Conservation (phyloP, 2,113 vertebrate genomes). For the Rhynchomys soricoides region DNA sequence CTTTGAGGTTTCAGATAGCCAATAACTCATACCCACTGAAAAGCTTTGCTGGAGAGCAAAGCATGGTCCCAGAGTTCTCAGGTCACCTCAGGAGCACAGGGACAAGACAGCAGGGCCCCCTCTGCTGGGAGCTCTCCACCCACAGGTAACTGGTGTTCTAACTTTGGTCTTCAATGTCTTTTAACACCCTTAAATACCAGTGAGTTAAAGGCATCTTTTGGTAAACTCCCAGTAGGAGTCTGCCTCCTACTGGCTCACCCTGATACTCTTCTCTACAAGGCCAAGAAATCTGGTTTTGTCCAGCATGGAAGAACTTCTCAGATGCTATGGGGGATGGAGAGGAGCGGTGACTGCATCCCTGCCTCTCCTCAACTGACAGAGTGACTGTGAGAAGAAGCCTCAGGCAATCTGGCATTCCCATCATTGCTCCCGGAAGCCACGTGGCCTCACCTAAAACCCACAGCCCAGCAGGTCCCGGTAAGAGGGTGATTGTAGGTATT, state of each 20-base stretch:
- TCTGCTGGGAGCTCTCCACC: neutral
- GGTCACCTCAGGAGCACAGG: neutral
- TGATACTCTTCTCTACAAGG: neutral
- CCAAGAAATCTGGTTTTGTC: neutral
- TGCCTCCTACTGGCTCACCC: neutral
- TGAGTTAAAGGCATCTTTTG: neutral
- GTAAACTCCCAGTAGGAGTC: neutral
- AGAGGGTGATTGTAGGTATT: neutral
- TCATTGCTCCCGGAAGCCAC: neutral
- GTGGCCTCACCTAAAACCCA: neutral
- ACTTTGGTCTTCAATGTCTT: too few species aligned
- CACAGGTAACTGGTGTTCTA: neutral
- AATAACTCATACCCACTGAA: neutral
- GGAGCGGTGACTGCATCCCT: neutral
- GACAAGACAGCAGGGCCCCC: neutral
- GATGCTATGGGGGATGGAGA: too few species aligned
- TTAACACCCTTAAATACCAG: neutral
- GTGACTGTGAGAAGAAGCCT: neutral
- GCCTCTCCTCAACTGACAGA: neutral
- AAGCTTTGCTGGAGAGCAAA: neutral
- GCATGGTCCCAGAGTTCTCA: neutral
- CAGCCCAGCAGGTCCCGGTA: neutral
- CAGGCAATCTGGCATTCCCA: too few species aligned
- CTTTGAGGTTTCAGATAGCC: neutral
- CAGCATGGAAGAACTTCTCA: neutral